Percentiles rank a stretch among this genome's conserved stretches.
These are phyloP conservation scores for Neolamprologus devosi DNA, from an alignment of 2,113 vertebrate species.

Conservation along the genomic window DNA sequence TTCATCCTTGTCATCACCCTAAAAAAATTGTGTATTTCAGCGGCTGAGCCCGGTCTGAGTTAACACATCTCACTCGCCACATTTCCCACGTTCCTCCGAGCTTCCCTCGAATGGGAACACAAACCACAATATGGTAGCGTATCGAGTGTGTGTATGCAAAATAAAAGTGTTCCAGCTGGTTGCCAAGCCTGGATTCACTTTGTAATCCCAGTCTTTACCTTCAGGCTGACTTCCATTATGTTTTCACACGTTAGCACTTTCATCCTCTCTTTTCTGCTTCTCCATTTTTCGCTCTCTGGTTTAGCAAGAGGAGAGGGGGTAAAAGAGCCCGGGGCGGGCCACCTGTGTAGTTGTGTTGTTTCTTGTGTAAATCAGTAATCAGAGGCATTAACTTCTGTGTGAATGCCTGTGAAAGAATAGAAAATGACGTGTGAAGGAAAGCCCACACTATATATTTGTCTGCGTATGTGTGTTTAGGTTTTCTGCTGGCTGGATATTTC, in stretches of 20 bases:
- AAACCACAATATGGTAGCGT: constrained; percentile 9
- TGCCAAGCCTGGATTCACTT: constrained; percentile 37
- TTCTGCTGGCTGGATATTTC: background rate
- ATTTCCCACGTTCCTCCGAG: constrained; percentile 2
- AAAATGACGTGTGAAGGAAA: background rate
- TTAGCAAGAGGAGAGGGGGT: background rate
- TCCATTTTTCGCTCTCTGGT: background rate
- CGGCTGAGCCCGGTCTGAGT: background rate
- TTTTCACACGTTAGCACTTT: constrained; percentile 48
- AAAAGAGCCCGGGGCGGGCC: constrained; percentile 16
- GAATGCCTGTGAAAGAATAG: background rate
- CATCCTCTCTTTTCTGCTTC: background rate
- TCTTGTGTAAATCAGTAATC: constrained; percentile 40
- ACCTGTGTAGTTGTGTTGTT: constrained; percentile 40
- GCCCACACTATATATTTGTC: background rate
- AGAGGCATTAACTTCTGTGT: constrained; percentile 13
- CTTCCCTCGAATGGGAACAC: constrained; percentile 3
- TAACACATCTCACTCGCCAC: background rate
- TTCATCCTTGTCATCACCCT: background rate
- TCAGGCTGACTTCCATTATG: constrained; percentile 29
- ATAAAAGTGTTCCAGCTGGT: constrained; percentile 45
- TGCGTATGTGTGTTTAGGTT: background rate
- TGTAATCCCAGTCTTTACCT: constrained; percentile 39
- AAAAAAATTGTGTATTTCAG: background rate
- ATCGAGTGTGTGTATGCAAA: constrained; percentile 7